Base-by-base conservation (phyloP, 2,113 vertebrate species). In the Parus major region DNA sequence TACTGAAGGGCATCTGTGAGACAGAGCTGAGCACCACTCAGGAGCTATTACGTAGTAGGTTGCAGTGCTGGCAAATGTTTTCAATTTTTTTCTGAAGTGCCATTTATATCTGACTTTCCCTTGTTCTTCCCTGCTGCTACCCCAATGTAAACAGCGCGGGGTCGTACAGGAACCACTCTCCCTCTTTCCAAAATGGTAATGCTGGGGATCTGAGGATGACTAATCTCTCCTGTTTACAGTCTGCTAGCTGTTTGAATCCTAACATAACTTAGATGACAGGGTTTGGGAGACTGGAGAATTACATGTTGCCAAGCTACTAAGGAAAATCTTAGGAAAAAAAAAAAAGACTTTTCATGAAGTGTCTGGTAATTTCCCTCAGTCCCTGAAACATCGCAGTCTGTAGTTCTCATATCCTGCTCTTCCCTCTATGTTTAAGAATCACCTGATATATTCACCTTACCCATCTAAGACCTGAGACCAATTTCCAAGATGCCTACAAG, bases 161-260 rank as follows among this genome's bases (percentile, higher is more conserved):
- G 77, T 92, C 46, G 2, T 72, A 31, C 36, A 63, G 79, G 86
- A 94, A 79, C 77, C 78, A 55, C 81, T 91, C 84, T 96, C 75
- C 71, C 72, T 86, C 61, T 88, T 82, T 90, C 89, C 91, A 92
- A 82, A 95, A 79, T 53, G 84, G 66, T 75, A 64, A 69, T 91
- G 73, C 87, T 88, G 80, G 64, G 53, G 94, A 93, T 95, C 78
- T 57, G 78, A 57, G 89, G 81, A 92, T 95, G 94, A 95, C 77
- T 96, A 89, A 93, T 89, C 84, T 92, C 87, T 95, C 87, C 89
- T 93, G 89, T 88, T 95, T 93, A 87, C 89, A 97, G 94, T 91
- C 86, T 95, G 91, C 91, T 93, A 91, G 70, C 89, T 82, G 61
- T 75, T 92, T 82, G 84, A 92, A 92, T 96, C 93, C 95, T 95